A percentile compares a stretch with the other conserved stretches of the same genome.
Conservation (phyloP, 2,113 vertebrate genomes). For the Xiphorhynchus elegans region DNA sequence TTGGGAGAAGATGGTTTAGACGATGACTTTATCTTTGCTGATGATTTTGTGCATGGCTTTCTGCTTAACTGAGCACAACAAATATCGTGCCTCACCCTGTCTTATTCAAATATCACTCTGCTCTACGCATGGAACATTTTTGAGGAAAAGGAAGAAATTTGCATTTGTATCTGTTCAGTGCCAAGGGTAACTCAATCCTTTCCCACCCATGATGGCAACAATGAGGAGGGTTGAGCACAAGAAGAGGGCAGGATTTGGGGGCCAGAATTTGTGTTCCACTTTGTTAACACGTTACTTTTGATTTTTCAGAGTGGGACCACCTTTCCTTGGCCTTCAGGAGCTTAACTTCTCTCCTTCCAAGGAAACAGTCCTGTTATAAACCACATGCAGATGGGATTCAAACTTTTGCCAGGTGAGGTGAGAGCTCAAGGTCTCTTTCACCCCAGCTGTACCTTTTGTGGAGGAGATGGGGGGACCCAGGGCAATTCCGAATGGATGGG, state of each 20-base stretch:
- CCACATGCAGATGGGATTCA: neutral
- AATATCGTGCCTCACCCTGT: neutral
- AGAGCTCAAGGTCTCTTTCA: neutral
- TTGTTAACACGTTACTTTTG: neutral
- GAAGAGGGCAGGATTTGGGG: neutral
- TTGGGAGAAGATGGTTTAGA: neutral
- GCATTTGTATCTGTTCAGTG: neutral
- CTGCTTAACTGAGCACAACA: neutral
- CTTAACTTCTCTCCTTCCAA: neutral
- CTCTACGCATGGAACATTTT: neutral
- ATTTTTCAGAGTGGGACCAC: neutral
- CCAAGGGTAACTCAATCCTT: neutral
- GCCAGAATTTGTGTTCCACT: neutral
- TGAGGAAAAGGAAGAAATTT: slow-evolving; percentile 6
- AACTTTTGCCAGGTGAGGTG: neutral
- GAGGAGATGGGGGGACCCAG: no score
- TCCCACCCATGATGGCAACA: neutral
- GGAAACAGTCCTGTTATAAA: neutral
- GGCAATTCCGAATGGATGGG: neutral
- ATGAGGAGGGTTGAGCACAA: neutral
- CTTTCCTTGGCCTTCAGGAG: neutral
- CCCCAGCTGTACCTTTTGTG: neutral
- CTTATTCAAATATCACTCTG: neutral
- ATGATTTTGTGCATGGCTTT: neutral
- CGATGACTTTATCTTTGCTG: neutral